Evolutionary conservation across 2,113 vertebrate genomes (phyloP), one percentile per base, ranked within the genome.

Genomic region (Sturnus vulgaris): DNA sequence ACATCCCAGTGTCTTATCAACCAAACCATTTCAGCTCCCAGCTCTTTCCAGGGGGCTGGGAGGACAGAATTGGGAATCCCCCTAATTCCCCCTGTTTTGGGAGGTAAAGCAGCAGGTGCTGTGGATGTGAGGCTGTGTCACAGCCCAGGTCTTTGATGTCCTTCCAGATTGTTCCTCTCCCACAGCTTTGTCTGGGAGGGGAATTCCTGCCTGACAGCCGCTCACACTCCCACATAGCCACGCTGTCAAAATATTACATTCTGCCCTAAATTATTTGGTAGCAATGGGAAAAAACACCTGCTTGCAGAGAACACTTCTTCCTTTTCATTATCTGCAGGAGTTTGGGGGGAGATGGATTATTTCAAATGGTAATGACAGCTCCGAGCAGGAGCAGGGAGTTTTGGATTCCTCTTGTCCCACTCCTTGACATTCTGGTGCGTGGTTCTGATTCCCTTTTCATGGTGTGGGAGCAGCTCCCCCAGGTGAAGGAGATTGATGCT

Each of bases 241-340:
- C 4, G 1, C 68, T 96, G 94, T 86, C 95, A 90, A 92, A 96
- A 86, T 39, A 83, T 63, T 88, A 19, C 28, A 20, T 60, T 23
- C 52, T 30, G 24, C 53, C 79, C 79, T 96, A 30, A 97, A 95
- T 96, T 93, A 93, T 97, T 94, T 61, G 88, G 90, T 71, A 92
- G 94, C 78, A 24, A 60, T 78, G 93, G 91, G 93, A 95, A 90
- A 90, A 86, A 90, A 64, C 88, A 92, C 76, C 82, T 92, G 85
- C 95, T 96, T 35, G 79, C 76, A 15, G 49, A 70, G 82, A 90
- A 73, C 31, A 3, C 60, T 71, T 27, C 79, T 86, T 37, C 82
- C 88, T 80, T 81, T 53, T 71, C 77, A 50, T 86, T 46, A 78
- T 40, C 76, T 0, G 0, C 64, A 42, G 37, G 61, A 77, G 65